Base-by-base conservation (phyloP, 1,140 invertebrate genomes). In the Monomorium pharaonis region DNA sequence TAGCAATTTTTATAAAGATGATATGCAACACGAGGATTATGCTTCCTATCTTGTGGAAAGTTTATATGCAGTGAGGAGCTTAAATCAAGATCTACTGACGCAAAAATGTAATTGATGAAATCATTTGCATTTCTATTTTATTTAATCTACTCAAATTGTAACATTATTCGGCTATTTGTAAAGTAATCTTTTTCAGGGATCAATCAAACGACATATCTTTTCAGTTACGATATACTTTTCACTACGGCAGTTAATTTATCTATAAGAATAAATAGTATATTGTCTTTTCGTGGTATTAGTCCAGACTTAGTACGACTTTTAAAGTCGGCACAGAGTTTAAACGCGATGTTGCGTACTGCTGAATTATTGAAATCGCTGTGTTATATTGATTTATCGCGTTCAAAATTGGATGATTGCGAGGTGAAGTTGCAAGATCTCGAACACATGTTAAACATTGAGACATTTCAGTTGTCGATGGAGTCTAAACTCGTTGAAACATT, bases 401-500 rank as follows among this genome's bases (percentile, higher is more conserved):
- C 70, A 0, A 85, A 92, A 7, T 5, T 93, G 6, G 86, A 90
- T 0, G 91, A 94, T 21, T 95, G 94, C 33, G 93, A 94, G 51
- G 88, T 94, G 1, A 93, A 93, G 63, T 74, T 95, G 4, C 91
- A 92, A 33, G 91, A 92, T 0, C 81, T 95, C 6, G 94, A 95
- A 54, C 89, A 93, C 18, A 93, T 95, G 27, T 70, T 95, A 5
- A 88, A 89, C 14, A 89, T 94, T 2, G 93, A 94, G 10, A 88
- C 76, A 3, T 88, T 93, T 65, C 65, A 89, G 24, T 0, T 67
- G 1, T 90, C 89, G 0, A 91, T 90, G 84, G 80, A 85, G 14
- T 30, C 81, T 27, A 83, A 84, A 47, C 7, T 37, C 47, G 44
- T 75, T 0, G 30, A 85, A 47, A 44, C 14, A 0, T 10, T 21